A percentile compares a stretch with the other conserved stretches of the same genome.
Conservation (phyloP, 2,888 invertebrate species). For the Epicampocera succincta region DNA sequence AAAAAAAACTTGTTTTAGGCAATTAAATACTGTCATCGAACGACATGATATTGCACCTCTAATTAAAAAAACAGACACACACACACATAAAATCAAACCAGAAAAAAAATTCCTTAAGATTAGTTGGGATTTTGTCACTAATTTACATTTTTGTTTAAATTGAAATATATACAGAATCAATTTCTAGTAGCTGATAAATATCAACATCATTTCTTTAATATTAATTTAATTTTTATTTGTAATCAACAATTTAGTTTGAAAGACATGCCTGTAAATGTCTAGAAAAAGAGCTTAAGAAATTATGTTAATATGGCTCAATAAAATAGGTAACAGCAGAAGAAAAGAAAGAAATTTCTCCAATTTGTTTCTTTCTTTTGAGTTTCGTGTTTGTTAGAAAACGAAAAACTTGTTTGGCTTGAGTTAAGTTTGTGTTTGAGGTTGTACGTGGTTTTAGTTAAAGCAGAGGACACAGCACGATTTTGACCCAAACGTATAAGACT, state of each 20-base stretch:
- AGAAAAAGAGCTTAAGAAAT: background rate
- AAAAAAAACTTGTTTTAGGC: conserved; percentile 11
- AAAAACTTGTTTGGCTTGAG: conserved; percentile 9
- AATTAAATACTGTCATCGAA: conserved; percentile 22
- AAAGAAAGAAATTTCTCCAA: conserved; percentile 36
- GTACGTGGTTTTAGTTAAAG: conserved; percentile 5
- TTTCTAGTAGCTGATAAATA: conserved; percentile 29
- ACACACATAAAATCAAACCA: too few species aligned
- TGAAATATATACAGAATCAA: background rate
- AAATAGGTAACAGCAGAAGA: background rate
- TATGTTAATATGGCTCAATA: conserved; percentile 19
- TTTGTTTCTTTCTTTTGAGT: background rate
- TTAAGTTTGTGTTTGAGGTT: background rate
- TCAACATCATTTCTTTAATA: conserved; percentile 17
- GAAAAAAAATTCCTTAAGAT: too few species aligned
- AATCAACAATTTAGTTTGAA: background rate
- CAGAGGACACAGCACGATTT: conserved; percentile 63
- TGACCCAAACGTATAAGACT: conserved; percentile 63
- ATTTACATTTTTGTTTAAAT: conserved; percentile 1
- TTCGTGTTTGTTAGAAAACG: conserved; percentile 12
- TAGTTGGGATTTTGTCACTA: background rate
- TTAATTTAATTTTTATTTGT: conserved; percentile 17
- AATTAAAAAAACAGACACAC: too few species aligned
- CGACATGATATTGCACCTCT: conserved; percentile 1
- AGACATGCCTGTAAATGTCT: conserved; percentile 14